Evolutionary conservation across 1,140 invertebrate species (phyloP).

Genomic region (Mamestra configurata): DNA sequence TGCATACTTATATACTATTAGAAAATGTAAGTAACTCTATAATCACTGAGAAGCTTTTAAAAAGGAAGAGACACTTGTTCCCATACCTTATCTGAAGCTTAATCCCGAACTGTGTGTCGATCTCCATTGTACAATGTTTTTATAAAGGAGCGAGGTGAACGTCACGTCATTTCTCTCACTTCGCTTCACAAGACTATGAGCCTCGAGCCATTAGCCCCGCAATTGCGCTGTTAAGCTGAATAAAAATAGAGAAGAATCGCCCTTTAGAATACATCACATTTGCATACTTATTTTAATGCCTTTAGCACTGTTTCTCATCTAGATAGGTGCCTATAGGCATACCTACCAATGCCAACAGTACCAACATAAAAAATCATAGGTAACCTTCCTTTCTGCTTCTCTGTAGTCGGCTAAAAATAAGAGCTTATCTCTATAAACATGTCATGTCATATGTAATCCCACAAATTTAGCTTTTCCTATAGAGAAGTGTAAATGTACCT

Average conservation of each 20-base stretch:
- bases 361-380: no score
- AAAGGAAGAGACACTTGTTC: neutral
- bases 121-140: slow-evolving; percentile 62
- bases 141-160: slow-evolving; percentile 73
- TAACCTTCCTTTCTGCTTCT: no score
- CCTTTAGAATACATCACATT: slow-evolving; percentile 67
- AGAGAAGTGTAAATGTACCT: slow-evolving; percentile 21
- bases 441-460: neutral
- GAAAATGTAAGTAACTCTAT: no score
- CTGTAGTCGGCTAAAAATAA: no score
- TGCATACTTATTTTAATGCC: slow-evolving; percentile 66
- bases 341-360: neutral
- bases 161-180: slow-evolving; percentile 78
- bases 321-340: neutral
- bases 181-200: slow-evolving; percentile 71
- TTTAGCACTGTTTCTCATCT: neutral
- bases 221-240: slow-evolving; percentile 62
- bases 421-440: neutral
- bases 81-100: slow-evolving; percentile 55
- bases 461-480: slow-evolving; percentile 88
- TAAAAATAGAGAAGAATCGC: slow-evolving; percentile 66
- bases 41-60: neutral
- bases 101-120: slow-evolving; percentile 60
- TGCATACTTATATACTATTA: no score
- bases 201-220: slow-evolving; percentile 74